Conservation (phyloP, 2,113 vertebrate genomes). For the Fulmarus glacialis region DNA sequence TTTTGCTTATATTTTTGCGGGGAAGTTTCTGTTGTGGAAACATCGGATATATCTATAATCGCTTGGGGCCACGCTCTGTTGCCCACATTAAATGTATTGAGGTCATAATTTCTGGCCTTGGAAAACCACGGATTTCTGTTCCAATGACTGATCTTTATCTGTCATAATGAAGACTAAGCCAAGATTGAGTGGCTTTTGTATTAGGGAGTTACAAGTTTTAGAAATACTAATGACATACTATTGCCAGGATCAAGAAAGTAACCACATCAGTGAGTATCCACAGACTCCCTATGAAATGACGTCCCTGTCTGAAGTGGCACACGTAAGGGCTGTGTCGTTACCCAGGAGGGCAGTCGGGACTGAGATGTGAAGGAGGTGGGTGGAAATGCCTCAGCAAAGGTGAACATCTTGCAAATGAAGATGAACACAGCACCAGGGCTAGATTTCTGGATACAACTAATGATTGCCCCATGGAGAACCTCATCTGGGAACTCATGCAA, state of each 20-base stretch:
- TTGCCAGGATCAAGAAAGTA: not conserved
- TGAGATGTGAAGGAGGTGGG: not conserved
- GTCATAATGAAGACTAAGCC: not conserved
- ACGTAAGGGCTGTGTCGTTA: not conserved
- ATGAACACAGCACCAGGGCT: not conserved
- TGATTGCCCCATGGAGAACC: not conserved
- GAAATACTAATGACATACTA: not conserved
- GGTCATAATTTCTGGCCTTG: conserved; percentile 20
- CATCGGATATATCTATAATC: not conserved
- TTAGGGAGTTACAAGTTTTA: not conserved
- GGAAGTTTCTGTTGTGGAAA: conserved; percentile 2
- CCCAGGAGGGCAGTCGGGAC: not conserved
- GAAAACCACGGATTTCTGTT: not conserved
- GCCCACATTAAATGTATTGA: conserved; percentile 24
- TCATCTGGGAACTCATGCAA: not conserved
- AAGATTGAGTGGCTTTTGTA: not conserved
- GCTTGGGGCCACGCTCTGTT: not conserved
- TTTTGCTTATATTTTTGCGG: not conserved
- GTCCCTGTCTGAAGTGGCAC: not conserved
- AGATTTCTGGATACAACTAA: not conserved
- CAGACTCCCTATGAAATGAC: not conserved
- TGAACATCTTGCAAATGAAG: not conserved
- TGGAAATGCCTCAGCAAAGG: not conserved
- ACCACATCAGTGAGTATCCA: not conserved
- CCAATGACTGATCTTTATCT: conserved; percentile 8